A percentile compares a stretch with the other conserved stretches of the same genome.
Evolutionary conservation across 2,113 vertebrate genomes (phyloP).

Genomic region (Neopipo cinnamomea): DNA sequence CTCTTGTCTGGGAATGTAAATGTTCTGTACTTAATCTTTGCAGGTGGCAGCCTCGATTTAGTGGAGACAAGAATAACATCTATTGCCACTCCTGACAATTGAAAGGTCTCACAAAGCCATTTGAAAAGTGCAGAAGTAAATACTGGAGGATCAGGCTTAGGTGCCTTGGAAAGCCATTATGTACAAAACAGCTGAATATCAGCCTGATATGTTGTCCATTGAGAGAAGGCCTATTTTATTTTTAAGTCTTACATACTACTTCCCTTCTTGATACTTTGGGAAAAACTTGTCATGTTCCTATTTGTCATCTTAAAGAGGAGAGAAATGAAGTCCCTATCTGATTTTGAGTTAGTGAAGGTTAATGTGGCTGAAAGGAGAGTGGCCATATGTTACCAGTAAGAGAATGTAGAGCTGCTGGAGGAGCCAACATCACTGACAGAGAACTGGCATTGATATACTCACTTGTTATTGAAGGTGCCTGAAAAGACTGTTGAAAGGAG

Average conservation of each 20-base stretch:
- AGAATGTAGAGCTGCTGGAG: neutral
- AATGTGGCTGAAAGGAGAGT: neutral
- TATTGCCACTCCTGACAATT: neutral
- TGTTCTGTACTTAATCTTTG: slow-evolving; percentile 30
- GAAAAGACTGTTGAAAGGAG: neutral
- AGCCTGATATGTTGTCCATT: neutral
- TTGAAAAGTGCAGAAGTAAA: neutral
- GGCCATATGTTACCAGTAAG: neutral
- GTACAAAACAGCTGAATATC: neutral
- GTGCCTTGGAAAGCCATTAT: neutral
- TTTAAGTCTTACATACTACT: neutral
- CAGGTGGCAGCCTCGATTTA: slow-evolving; percentile 43
- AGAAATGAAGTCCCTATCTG: neutral
- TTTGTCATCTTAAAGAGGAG: neutral
- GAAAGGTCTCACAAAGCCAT: neutral
- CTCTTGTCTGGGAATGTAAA: slow-evolving; percentile 11
- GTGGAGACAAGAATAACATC: slow-evolving; percentile 12
- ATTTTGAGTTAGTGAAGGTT: neutral
- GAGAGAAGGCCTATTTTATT: neutral
- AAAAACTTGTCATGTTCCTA: neutral
- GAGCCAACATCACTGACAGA: neutral
- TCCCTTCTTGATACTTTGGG: neutral
- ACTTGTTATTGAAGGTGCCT: neutral
- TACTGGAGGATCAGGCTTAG: neutral
- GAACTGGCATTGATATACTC: neutral